Evolutionary conservation across 2,888 invertebrate species (phyloP), one percentile per base, ranked within the genome.

Genomic region (Dasypogon diadema): DNA sequence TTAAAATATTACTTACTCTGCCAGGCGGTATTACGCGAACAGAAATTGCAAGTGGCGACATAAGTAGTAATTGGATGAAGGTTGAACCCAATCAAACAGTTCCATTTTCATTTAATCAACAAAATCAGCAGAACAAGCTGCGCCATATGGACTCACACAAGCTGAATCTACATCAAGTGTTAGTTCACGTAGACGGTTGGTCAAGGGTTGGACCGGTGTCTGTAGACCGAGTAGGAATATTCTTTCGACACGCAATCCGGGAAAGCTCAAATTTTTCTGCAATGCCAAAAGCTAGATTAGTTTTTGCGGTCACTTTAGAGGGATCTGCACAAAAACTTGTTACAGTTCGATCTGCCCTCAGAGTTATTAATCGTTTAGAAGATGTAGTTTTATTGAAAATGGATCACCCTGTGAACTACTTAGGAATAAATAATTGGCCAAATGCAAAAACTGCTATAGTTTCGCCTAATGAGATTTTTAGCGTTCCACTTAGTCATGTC

Each of bases 291-390:
- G 93, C 95, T 0, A 90, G 98, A 72, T 89, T 99, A 24, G 96
- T 99, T 56, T 94, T 98, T 83, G 94, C 95, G 80, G 95, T 99
- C 16, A 92, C 93, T 0, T 87, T 98, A 78, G 96, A 97, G 85
- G 97, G 97, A 0, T 96, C 96, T 1, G 98, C 98, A 0, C 92
- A 95, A 81, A 99, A 99, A 86, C 87, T 98, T 80, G 93, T 98
- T 72, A 94, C 95, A 6, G 93, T 99, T 14, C 91, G 98, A 77
- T 98, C 98, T 6, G 96, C 97, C 26, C 88, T 99, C 78, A 90
- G 92, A 80, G 87, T 98, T 1, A 86, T 90, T 73, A 98, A 98
- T 86, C 88, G 89, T 80, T 87, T 97, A 80, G 90, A 91, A 70
- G 91, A 93, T 80, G 84, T 90, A 0, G 89, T 97, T 10, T 91